Evolutionary conservation across 1,140 invertebrate species (phyloP), one percentile per base, ranked within the genome.

Genomic region (Drosophila ficusphila): DNA sequence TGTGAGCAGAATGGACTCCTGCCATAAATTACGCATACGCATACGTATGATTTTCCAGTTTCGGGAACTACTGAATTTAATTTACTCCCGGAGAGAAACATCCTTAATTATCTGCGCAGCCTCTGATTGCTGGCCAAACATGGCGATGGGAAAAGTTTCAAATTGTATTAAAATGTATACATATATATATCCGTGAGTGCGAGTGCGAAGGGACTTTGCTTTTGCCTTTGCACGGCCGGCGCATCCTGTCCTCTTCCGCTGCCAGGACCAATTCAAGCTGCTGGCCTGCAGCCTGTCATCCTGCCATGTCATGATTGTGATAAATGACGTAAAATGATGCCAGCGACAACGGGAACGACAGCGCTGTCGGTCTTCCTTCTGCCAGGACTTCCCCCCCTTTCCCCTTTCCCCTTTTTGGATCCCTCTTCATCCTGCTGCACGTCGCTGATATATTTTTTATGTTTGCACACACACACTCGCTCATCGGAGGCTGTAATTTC

Each of bases 291-390:
- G 67, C 42, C 65, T 72, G 64, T 70, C 77, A 68, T 77, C 77
- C 64, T 75, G 77, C 61, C 83, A 81, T 82, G 82, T 77, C 82
- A 88, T 81, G 82, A 88, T 88, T 88, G 77, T 88, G 82, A 88
- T 88, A 88, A 88, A 88, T 88, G 82, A 88, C 82, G 69, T 88
- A 82, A 88, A 88, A 82, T 88, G 82, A 88, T 82, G 82, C 64
- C 82, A 82, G 77, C 68, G 82, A 86, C 81, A 86, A 86, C 58
- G 70, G 54, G 51, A 64, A 61, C 57, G 62, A 76, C 60, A 49
- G 67, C 39, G 61, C 65, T 82, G 79, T 64, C 79, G 57, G 48
- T 64, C 83, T 65, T 81, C 72, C 56, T 58, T 48, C 36, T 21
- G 56, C 31, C 52, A 48, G 52, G 23, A 54, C n/a, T n/a, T 64